Base-by-base conservation (phyloP, 2,888 invertebrate species). In the Torymus texanus region DNA sequence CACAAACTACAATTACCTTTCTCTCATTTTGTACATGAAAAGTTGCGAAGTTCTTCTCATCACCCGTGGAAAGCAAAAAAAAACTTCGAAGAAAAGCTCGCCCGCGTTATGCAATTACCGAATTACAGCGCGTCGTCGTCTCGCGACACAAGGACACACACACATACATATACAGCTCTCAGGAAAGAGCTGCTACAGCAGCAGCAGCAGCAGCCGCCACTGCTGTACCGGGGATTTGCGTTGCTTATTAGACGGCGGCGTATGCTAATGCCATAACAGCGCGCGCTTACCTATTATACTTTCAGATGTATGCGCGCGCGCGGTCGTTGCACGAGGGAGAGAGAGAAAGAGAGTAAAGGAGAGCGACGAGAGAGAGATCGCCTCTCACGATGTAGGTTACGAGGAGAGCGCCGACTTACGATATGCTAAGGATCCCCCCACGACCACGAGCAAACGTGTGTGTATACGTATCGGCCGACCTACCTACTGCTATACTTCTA, bases 201-300 rank as follows among this genome's bases (percentile, higher is more conserved):
- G 5, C 41, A 41, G 41, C 41, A 41, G 41, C 41, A 2, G 4
- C 16, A 29, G 70, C 59, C 59, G 21, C 51, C n/a, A n/a, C 14
- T 14, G 3, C 4, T 18, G 16, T 41, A 41, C 11, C 55, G 79
- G 79, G 83, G 83, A 87, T 87, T 88, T 86, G 86, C 86, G 85
- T 87, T 85, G 86, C 87, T 88, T 86, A 87, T 87, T 87, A 86
- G 84, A 68, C 84, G 85, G 84, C 86, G 85, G 86, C 83, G 79
- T 84, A 85, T 85, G 85, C 84, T 85, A 85, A 87, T 87, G 76
- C 82, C 82, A 80, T 80, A 83, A 83, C 84, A 83, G 83, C 82
- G 79, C 79, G 72, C 72, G 55, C 63, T 13, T 41, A 24, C 24
- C 70, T 59, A 86, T 87, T 87, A 86, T 85, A 87, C 86, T 87